Base-by-base conservation (phyloP, 2,888 invertebrate genomes). In the Xylota sylvarum region DNA sequence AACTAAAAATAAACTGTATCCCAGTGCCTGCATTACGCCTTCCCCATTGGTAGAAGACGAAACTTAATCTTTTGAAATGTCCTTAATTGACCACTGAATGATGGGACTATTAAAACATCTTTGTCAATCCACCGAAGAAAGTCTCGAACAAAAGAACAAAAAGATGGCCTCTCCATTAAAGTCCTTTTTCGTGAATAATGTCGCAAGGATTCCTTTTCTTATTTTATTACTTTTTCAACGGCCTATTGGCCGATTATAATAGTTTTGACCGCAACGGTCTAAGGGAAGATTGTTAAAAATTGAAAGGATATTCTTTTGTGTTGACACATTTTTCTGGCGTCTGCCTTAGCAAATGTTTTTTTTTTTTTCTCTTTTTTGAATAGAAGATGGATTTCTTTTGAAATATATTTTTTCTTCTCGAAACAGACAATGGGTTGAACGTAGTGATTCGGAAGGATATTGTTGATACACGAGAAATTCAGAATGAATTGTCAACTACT, bases 171-270 rank as follows among this genome's bases (percentile, higher is more conserved):
- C 48, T 48, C 50, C 56, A 50, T 80, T 80, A 48, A 79, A 46
- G 72, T 70, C 62, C 37, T 60, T 70, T 23, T 65, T 10, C 43
- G 17, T 32, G 58, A 60, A 65, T 81, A 55, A 81, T 74, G 60
- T 27, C 65, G 35, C 14, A 55, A 23, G 32, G 56, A 79, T 64
- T 80, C 19, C 37, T 77, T 43, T 52, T 64, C 43, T 56, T 52
- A 48, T 74, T 79, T 74, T 74, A 74, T 74, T 79, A 69, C 69
- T 62, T 74, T 73, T 50, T 50, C 48, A 56, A 69, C 55, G 67
- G 84, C 79, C 79, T 73, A 74, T 79, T 79, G 79, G 73, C 46
- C 73, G 79, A 79, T 79, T 84, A 84, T 79, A 79, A 79, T 73
- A 84, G 84, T 74, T 79, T 67, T 79, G 79, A 84, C 84, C 84